phyloP scores from a whole-genome alignment of 1,140 invertebrate genomes.

The Drosophila tsacasi region DNA sequence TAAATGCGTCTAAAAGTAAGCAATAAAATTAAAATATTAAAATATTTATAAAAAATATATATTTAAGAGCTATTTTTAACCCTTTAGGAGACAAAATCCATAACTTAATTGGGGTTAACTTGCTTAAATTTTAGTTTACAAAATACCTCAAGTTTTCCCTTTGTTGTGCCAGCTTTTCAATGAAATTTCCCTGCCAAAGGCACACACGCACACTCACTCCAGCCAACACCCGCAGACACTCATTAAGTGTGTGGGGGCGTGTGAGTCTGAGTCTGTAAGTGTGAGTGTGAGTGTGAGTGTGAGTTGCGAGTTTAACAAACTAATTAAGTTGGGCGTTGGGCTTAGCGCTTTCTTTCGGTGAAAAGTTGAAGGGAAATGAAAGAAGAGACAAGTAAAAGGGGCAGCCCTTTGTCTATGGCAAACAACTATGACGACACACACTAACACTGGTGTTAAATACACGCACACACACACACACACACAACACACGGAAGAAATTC shows the following conservation, averaged over 20 bases:
- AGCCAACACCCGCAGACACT: conserved; percentile 26
- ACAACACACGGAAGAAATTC: background rate
- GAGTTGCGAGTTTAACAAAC: conserved; percentile 67
- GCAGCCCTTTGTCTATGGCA: conserved; percentile 53
- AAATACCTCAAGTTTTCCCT: conserved; percentile 12
- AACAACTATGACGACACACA: conserved; percentile 44
- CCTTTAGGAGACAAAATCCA: background rate
- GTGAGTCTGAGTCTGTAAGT: background rate
- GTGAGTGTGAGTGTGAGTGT: conserved; percentile 11
- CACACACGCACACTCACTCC: conserved; percentile 8
- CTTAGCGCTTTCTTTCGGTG: conserved; percentile 47
- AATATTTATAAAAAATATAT: background rate
- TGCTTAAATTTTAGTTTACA: conserved; percentile 10
- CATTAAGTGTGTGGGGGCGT: conserved; percentile 21
- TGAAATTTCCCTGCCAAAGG: conserved; percentile 18
- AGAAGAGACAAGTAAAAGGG: conserved; percentile 7
- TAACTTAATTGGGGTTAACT: background rate
- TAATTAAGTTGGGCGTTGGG: conserved; percentile 70
- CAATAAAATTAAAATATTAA: no score
- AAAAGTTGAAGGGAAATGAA: conserved; percentile 10
- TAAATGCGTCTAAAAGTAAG: no score
- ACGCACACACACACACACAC: conserved; percentile 2
- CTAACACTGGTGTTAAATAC: conserved; percentile 11
- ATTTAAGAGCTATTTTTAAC: background rate
- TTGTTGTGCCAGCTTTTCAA: conserved; percentile 22